Percentiles rank a stretch among this genome's conserved stretches.
Conservation (phyloP, 1,140 invertebrate genomes). For the Drosophila kepulauana region DNA sequence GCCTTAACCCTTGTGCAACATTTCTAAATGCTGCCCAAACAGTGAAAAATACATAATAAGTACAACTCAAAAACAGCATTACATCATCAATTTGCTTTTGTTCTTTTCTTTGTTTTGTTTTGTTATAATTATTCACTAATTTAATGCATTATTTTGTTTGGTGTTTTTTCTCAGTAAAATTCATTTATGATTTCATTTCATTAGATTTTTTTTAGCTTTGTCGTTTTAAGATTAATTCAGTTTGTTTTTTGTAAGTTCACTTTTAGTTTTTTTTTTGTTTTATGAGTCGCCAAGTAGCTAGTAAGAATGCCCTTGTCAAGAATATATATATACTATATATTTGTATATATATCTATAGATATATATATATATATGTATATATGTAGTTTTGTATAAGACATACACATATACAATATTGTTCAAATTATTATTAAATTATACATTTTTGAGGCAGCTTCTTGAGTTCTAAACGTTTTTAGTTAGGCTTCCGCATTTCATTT, state of each 20-base stretch:
- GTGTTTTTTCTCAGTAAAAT: conserved; percentile 53
- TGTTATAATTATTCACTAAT: conserved; percentile 37
- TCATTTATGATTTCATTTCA: conserved; percentile 38
- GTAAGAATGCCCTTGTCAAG: conserved; percentile 44
- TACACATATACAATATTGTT: conserved; percentile 21
- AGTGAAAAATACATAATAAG: conserved; percentile 11
- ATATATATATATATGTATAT: conserved; percentile 35
- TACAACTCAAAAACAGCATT: conserved; percentile 6
- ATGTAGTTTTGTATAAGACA: conserved; percentile 36
- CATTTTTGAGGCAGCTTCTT: conserved; percentile 55
- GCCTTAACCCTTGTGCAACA: conserved; percentile 62
- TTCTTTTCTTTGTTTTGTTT: neutral
- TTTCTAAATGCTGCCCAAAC: conserved; percentile 59
- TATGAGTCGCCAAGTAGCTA: conserved; percentile 36
- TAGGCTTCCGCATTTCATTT: conserved; percentile 26
- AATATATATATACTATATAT: conserved; percentile 21
- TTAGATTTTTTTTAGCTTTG: conserved; percentile 17
- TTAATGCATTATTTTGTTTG: conserved; percentile 39
- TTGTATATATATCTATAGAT: conserved; percentile 31
- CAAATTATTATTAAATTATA: conserved; percentile 41
- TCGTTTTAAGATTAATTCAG: conserved; percentile 26
- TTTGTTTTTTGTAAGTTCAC: conserved; percentile 49
- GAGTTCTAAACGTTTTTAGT: conserved; percentile 45
- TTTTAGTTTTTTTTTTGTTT: conserved; percentile 33
- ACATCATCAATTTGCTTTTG: conserved; percentile 1